Base-by-base conservation (phyloP, 2,888 invertebrate genomes). In the Cinara cedri region DNA sequence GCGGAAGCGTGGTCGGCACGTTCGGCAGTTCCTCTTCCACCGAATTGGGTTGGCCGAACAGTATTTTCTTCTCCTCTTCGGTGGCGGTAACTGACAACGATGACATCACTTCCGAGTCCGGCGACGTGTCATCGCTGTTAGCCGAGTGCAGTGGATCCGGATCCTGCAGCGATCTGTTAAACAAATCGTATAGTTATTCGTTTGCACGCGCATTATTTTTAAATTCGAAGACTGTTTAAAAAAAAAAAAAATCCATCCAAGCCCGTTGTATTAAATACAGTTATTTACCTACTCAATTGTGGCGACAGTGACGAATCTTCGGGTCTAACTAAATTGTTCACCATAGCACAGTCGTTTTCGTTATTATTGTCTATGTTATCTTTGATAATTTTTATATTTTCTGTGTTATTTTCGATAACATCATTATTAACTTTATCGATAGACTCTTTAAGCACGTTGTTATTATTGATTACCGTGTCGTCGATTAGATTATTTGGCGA, bases 1-100 rank as follows among this genome's bases (percentile, higher is more conserved):
- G 89, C 24, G 95, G 95, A 84, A 95, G 87, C 76, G 95, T 95
- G n/a, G 95, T 95, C 80, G 95, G 95, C 84, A 95, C 90, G 85
- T 94, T 95, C 1, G 95, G 95, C 84, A 95, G 87, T 86, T 94
- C 93, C 84, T 92, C 92, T 78, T 90, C 90, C 84, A 93, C 92
- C 55, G 94, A 94, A 85, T 94, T 94, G 85, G 93, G 91, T 83
- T 90, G 91, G 81, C 91, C 88, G 65, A 95, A 93, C 62, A 95
- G 88, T 1, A 91, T 90, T 82, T 91, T 91, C 82, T 92, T 89
- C 85, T 95, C 95, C 83, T 89, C 88, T 26, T 88, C 89, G 76
- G 90, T 89, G 82, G 89, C 90, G 21, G 90, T 88, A 24, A 70
- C 82, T 8, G 72, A 34, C 24, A 81, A 42, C 21, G 76, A 72